Evolutionary conservation across 2,797 vertebrate species (phyloP), one percentile per base, ranked within the genome.

Genomic region (Selene dorsalis): DNA sequence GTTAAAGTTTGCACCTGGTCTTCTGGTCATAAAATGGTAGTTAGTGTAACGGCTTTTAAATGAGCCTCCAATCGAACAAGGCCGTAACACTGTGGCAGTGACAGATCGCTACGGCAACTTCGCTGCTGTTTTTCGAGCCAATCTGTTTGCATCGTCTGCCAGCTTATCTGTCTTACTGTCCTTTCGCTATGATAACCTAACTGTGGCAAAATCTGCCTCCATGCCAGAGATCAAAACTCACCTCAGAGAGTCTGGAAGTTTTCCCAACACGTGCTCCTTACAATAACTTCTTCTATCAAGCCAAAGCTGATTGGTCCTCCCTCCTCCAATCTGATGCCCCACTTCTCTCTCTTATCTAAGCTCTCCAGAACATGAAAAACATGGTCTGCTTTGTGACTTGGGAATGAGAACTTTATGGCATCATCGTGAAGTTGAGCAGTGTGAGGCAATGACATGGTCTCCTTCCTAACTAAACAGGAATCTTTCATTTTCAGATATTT

Each of bases 1-100:
- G 79, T 82, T 64, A 22, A 69, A 77, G 80, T 86, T 84, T 81
- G 86, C 89, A 91, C 87, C 89, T 90, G 89, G 88, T 73, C 73
- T n/a, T 53, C 32, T 18, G n/a, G 69, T 85, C 73, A 73, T 92
- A 81, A 91, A 91, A 84, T 4, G 12, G 55, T 66, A 80, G 79
- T 92, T 87, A 87, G 72, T 41, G 48, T 70, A 84, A 91, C 89
- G 64, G 60, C 56, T 89, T 92, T 89, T 87, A 81, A 89, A 92
- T 72, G 64, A 85, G 76, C 73, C 80, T 68, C 79, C 71, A 77
- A 85, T 82, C 16, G 12, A 75, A 59, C 50, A 1, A 62, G 48
- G 79, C 82, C 69, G 48, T 75, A 78, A 85, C 64, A 35, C 73
- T 71, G 80, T 35, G 86, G 80, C 81, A 88, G 63, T 82, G 77